Evolutionary conservation across 2,797 vertebrate species (phyloP).

Genomic region (Anguilla anguilla): DNA sequence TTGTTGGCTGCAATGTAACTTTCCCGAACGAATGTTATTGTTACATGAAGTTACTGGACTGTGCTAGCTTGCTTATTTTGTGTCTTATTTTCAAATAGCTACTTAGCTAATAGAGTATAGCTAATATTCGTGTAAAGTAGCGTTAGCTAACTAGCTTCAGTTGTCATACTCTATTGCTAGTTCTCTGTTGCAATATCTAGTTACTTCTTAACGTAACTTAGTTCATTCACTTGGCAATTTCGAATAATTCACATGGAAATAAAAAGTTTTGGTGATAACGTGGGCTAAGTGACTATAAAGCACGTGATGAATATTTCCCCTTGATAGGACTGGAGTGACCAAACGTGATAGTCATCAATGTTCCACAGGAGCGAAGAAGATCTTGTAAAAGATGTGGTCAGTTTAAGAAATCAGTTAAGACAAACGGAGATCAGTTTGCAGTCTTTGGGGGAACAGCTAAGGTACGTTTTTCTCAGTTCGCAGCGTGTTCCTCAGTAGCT

Average conservation of each 20-base stretch:
- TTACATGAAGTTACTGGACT: not conserved
- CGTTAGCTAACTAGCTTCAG: not conserved
- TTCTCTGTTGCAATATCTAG: not conserved
- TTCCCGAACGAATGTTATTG: not conserved
- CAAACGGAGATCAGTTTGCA: conserved; percentile 71
- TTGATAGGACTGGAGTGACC: not conserved
- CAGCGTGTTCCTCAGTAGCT: not conserved
- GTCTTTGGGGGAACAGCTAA: conserved; percentile 69
- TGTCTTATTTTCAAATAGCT: not conserved
- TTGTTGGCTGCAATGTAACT: not conserved
- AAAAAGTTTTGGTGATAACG: not conserved
- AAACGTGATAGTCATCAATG: conserved; percentile 43
- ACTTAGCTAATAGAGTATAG: not conserved
- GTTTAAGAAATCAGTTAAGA: conserved; percentile 68
- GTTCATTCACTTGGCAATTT: not conserved
- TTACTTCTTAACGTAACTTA: not conserved
- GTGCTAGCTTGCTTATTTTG: not conserved
- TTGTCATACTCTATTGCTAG: not conserved
- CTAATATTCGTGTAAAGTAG: not conserved
- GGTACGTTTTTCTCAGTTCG: conserved; percentile 42
- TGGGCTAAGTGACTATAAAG: not conserved
- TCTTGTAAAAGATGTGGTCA: conserved; percentile 67
- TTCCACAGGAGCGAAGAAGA: conserved; percentile 57
- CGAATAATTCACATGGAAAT: not conserved
- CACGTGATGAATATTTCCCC: not conserved